These are phyloP conservation scores for Ochotona curzoniae DNA, from an alignment of 2,113 vertebrate species.

Conservation along the genomic window DNA sequence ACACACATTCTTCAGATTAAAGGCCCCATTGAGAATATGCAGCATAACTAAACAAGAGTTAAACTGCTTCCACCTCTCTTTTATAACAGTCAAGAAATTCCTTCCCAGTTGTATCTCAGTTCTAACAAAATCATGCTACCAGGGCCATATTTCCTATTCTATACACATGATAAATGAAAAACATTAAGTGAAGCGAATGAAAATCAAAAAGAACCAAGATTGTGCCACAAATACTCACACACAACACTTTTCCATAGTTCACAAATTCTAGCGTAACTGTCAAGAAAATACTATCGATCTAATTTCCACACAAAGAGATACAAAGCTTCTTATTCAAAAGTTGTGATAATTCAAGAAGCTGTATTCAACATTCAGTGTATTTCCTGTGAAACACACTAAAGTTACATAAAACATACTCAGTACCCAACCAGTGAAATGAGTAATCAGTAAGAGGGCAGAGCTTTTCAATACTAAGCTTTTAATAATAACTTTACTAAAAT, in stretches of 20 bases:
- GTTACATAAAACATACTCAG: background rate
- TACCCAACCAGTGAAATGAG: background rate
- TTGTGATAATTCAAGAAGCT: background rate
- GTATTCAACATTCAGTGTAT: background rate
- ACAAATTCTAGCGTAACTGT: background rate
- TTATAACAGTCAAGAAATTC: background rate
- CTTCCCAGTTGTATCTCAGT: background rate
- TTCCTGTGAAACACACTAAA: background rate
- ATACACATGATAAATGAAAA: background rate
- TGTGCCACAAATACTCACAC: background rate
- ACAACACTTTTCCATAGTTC: background rate
- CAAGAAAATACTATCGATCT: background rate
- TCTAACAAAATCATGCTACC: background rate
- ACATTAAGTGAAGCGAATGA: slow-evolving; percentile 20
- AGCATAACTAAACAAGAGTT: background rate
- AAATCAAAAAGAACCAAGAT: background rate
- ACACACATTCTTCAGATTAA: background rate
- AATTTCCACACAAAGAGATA: background rate
- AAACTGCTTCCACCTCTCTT: slow-evolving; percentile 6
- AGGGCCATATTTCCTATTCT: background rate
- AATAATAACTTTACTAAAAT: background rate
- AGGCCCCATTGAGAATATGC: background rate
- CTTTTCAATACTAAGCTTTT: background rate
- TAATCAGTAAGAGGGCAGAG: background rate
- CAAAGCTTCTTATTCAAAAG: background rate